These are phyloP conservation scores for Pediacus dermestoides DNA, from an alignment of 2,888 invertebrate genomes.

Conservation along the genomic window DNA sequence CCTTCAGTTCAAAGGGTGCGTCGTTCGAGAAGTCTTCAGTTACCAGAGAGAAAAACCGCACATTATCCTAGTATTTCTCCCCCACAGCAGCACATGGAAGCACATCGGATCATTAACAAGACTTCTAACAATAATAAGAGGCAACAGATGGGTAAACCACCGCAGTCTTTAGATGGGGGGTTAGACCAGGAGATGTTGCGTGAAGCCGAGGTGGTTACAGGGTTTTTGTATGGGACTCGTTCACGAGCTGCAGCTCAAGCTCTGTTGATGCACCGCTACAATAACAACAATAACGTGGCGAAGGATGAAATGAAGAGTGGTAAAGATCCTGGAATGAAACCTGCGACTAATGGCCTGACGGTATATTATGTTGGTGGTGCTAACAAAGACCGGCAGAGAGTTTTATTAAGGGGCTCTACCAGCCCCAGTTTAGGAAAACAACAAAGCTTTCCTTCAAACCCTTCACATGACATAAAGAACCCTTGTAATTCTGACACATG, in stretches of 20 bases:
- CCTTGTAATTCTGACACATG: conserved; percentile 56
- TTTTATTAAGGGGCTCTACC: conserved; percentile 51
- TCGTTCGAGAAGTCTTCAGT: conserved; percentile 60
- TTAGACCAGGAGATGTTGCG: conserved; percentile 53
- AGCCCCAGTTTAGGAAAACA: conserved; percentile 46
- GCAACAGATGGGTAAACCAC: conserved; percentile 18
- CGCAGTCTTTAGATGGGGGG: conserved; percentile 13
- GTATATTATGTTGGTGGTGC: conserved; percentile 44
- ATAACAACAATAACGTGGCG: conserved; percentile 40
- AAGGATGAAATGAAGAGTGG: conserved; percentile 33
- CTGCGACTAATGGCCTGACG: conserved; percentile 42
- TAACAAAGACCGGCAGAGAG: conserved; percentile 45
- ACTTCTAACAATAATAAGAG: conserved; percentile 34
- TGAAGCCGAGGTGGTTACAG: conserved; percentile 56
- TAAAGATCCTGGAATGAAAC: conserved; percentile 32
- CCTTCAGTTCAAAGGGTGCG: conserved; percentile 45
- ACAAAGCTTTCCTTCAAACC: conserved; percentile 33
- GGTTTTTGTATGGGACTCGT: conserved; percentile 55
- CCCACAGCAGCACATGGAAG: conserved; percentile 44
- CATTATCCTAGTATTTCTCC: conserved; percentile 41
- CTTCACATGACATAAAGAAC: conserved; percentile 25
- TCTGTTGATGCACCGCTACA: conserved; percentile 42
- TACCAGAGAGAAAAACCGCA: conserved; percentile 53
- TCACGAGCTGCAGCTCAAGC: conserved; percentile 55
- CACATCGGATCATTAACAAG: conserved; percentile 44